A percentile compares a stretch with the other conserved stretches of the same genome.
These are phyloP conservation scores for Temnothorax nylanderi DNA, from an alignment of 1,140 invertebrate species.

Conservation along the genomic window DNA sequence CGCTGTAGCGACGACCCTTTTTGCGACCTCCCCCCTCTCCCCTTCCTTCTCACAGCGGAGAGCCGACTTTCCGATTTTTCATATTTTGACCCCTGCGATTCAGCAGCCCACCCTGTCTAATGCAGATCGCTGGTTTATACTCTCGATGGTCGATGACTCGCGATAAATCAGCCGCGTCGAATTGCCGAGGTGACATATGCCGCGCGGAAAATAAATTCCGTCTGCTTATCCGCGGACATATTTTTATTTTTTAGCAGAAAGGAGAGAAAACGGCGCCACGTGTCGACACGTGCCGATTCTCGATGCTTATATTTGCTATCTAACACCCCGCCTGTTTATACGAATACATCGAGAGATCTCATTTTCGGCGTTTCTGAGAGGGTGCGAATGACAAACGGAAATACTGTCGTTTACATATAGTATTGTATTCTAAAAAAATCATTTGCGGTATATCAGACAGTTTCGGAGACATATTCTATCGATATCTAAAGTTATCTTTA, in stretches of 20 bases:
- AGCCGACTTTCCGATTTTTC: slow-evolving; percentile 67
- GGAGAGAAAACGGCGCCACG: slow-evolving; percentile 15
- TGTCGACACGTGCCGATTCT: slow-evolving; percentile 45
- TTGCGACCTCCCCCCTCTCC: neutral
- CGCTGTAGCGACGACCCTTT: slow-evolving; percentile 28
- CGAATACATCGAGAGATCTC: slow-evolving; percentile 4
- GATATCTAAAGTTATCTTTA: neutral
- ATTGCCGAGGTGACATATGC: slow-evolving; percentile 61
- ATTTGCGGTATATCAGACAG: neutral
- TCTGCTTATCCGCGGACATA: slow-evolving; percentile 22
- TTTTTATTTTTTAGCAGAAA: slow-evolving; percentile 17
- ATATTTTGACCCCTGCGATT: slow-evolving; percentile 62
- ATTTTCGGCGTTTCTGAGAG: neutral
- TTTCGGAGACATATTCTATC: neutral
- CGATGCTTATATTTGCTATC: slow-evolving; percentile 15
- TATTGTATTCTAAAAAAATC: neutral
- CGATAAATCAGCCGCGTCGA: slow-evolving; percentile 65
- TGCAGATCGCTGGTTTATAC: slow-evolving; percentile 59
- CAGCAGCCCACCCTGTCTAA: slow-evolving; percentile 41
- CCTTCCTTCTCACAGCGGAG: neutral
- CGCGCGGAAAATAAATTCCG: slow-evolving; percentile 26
- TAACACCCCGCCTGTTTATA: slow-evolving; percentile 17
- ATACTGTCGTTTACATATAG: neutral
- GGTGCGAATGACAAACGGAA: neutral
- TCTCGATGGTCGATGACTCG: slow-evolving; percentile 19